Evolutionary conservation across 2,888 invertebrate species (phyloP), one percentile per base, ranked within the genome.

Genomic region (Leptinotarsa juncta): DNA sequence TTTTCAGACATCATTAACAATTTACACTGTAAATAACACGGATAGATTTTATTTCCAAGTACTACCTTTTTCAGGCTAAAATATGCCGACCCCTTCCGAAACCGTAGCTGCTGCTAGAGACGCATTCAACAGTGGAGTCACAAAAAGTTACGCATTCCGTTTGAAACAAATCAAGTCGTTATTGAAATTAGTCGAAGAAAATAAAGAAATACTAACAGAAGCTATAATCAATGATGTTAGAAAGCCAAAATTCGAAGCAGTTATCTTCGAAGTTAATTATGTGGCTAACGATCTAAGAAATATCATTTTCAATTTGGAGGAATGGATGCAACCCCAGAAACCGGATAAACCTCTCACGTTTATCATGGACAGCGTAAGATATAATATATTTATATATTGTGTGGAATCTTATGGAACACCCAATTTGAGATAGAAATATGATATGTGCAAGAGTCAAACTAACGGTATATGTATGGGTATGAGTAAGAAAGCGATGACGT

Each of bases 61-160:
- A 23, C 23, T 23, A 23, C 23, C 23, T 23, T 2, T 57, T 69
- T 3, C 53, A 69, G 69, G 12, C 14, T 69, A 26, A 20, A 62
- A 48, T 0, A 69, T 69, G 69, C 20, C 49, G 1, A 68, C 49
- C 7, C 69, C 69, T 48, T 42, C 42, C 1, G 69, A 69, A 69
- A 42, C 48, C 1, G 69, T 69, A 26, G 16, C 20, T 15, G 57
- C 48, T 48, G 69, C 57, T n/a, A 57, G 95, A 48, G 91, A 92
- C 82, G 92, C 95, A 0, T 98, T 94, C 89, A 90, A 91, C 77
- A 91, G 92, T 74, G 97, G 97, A 16, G 92, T 93, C 81, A 97
- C 97, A n/a, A 92, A 92, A 81, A 91, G 93, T n/a, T 84, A 95
- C 81, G 92, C 94, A 89, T 97, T 93, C 90, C 92, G 98, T 72